These are phyloP conservation scores for Aquatica leii DNA, from an alignment of 2,888 invertebrate genomes.

Conservation along the genomic window DNA sequence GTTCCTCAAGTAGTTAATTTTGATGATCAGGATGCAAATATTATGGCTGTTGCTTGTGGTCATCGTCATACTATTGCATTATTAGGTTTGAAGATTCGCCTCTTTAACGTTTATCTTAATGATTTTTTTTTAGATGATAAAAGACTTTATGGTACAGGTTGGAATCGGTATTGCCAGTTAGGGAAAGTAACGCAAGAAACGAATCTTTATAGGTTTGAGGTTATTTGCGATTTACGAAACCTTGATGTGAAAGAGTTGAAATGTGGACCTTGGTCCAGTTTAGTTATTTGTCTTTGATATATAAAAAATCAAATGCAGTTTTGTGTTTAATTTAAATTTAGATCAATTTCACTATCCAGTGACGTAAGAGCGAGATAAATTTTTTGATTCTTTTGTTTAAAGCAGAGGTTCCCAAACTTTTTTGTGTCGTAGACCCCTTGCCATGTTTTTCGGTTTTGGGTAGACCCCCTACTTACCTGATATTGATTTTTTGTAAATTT, in stretches of 20 bases:
- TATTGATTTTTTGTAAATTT: too few species aligned
- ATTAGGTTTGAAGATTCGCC: slow-evolving; percentile 61
- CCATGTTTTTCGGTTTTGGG: too few species aligned
- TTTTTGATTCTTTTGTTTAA: too few species aligned
- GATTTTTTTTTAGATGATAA: slow-evolving; percentile 65
- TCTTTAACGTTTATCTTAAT: not conserved
- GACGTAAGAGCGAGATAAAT: too few species aligned
- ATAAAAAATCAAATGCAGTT: too few species aligned
- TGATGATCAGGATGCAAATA: slow-evolving; percentile 52
- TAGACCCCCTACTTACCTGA: too few species aligned
- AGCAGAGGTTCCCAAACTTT: too few species aligned
- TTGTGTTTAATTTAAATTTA: too few species aligned
- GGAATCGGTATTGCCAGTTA: slow-evolving; percentile 84
- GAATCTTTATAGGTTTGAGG: slow-evolving; percentile 45
- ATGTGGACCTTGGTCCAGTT: slow-evolving; percentile 63
- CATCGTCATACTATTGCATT: slow-evolving; percentile 77
- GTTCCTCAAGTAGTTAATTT: slow-evolving; percentile 64
- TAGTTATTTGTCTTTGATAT: too few species aligned
- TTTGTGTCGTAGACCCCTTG: too few species aligned
- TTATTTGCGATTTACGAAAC: slow-evolving; percentile 47
- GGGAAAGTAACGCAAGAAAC: slow-evolving; percentile 61
- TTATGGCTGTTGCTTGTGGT: slow-evolving; percentile 73
- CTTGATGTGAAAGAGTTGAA: slow-evolving; percentile 48
- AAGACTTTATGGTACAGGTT: slow-evolving; percentile 78
- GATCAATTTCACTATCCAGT: too few species aligned